Evolutionary conservation across 2,113 vertebrate genomes (phyloP).

Genomic region (Neogale vison): DNA sequence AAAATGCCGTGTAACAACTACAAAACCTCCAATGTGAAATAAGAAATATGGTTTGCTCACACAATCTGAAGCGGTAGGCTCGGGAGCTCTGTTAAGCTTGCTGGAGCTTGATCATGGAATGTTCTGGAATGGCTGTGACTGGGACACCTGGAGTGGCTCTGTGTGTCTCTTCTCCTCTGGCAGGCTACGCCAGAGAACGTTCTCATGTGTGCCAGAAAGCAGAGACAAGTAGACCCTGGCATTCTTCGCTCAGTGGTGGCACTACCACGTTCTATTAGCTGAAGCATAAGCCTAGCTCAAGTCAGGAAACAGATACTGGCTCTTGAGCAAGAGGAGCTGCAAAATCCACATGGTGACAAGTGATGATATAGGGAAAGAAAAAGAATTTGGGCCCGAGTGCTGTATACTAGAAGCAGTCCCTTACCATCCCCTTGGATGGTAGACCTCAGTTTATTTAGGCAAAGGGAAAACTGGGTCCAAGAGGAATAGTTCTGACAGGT

Average conservation of each 20-base stretch:
- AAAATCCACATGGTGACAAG: not conserved
- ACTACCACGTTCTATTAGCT: not conserved
- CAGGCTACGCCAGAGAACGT: not conserved
- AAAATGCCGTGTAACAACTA: not conserved
- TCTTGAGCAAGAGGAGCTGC: not conserved
- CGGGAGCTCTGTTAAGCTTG: not conserved
- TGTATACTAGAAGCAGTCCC: not conserved
- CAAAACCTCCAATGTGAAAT: not conserved
- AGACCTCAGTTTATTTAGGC: not conserved
- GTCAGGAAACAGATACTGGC: not conserved
- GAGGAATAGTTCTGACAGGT: not conserved
- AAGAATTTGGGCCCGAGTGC: not conserved
- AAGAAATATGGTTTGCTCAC: not conserved
- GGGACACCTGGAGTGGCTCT: not conserved
- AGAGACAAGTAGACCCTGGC: not conserved
- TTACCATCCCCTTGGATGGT: not conserved
- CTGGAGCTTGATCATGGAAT: not conserved
- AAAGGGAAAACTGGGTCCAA: not conserved
- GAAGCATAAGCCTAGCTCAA: not conserved
- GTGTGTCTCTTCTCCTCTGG: not conserved
- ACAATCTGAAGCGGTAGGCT: not conserved
- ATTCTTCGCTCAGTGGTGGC: not conserved
- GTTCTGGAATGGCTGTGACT: not conserved
- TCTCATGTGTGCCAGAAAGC: not conserved
- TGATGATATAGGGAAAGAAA: not conserved